Evolutionary conservation across 2,797 vertebrate species (phyloP).

Genomic region (Eidolon dupreanum): DNA sequence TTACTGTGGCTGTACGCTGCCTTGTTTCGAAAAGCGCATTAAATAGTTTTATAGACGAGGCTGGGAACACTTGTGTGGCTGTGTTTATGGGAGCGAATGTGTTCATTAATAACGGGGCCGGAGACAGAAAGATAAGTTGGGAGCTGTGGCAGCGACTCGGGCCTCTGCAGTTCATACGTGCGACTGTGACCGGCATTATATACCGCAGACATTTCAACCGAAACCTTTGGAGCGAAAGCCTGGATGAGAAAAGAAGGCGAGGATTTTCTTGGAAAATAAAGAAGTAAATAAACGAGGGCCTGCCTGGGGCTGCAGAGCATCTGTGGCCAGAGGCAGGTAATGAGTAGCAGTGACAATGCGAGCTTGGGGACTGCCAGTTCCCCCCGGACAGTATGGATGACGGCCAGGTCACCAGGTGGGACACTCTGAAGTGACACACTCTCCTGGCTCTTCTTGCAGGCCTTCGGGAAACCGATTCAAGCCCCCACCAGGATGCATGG

Average conservation of each 20-base stretch:
- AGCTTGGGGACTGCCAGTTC: neutral
- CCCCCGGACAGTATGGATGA: neutral
- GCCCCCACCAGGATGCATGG: neutral
- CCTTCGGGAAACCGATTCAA: neutral
- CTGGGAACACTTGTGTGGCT: slow-evolving; percentile 78
- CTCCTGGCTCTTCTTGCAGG: neutral
- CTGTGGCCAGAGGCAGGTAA: neutral
- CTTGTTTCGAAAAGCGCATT: slow-evolving; percentile 83
- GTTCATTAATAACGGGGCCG: slow-evolving; percentile 78
- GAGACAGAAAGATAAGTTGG: slow-evolving; percentile 69
- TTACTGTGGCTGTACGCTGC: slow-evolving; percentile 79
- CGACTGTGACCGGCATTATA: neutral
- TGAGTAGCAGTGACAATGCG: neutral
- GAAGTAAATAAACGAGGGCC: rapidly evolving
- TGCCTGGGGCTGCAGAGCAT: rapidly evolving
- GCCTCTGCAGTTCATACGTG: slow-evolving; percentile 13
- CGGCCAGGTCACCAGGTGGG: neutral
- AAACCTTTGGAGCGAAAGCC: neutral
- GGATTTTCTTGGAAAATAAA: neutral
- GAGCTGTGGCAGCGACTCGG: slow-evolving; percentile 44
- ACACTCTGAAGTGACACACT: rapidly evolving
- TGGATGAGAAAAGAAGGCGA: neutral
- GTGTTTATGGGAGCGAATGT: slow-evolving; percentile 82
- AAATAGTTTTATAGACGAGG: slow-evolving; percentile 84
- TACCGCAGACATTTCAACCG: neutral